Evolutionary conservation across 2,888 invertebrate genomes (phyloP).

Genomic region (Melieria picta): DNA sequence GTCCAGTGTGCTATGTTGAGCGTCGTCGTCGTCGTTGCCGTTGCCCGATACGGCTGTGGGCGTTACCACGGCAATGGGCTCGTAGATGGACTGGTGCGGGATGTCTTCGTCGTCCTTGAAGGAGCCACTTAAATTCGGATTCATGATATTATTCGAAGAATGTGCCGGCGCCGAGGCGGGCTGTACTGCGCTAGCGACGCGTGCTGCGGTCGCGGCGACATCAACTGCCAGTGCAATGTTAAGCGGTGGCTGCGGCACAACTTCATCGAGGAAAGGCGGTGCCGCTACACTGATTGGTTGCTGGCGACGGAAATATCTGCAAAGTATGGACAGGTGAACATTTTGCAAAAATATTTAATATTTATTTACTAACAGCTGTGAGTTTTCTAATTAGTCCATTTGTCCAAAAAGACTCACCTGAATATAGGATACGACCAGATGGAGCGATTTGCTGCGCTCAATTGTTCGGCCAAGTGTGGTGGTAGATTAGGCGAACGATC

Average conservation of each 20-base stretch:
- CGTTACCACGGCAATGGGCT: conserved; percentile 54
- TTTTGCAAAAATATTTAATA: neutral
- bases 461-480: conserved; percentile 54
- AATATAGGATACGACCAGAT: conserved; percentile 53
- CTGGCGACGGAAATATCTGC: conserved; percentile 36
- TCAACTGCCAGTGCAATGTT: conserved; percentile 21
- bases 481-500: conserved; percentile 62
- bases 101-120: conserved; percentile 55
- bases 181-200: conserved; percentile 35
- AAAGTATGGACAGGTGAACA: neutral
- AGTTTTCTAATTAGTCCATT: neutral
- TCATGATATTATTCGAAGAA: conserved; percentile 65
- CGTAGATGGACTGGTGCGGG: conserved; percentile 61
- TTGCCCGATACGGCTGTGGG: conserved; percentile 40
- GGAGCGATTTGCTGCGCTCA: conserved; percentile 45
- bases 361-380: neutral
- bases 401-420: conserved; percentile 46
- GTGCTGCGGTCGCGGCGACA: conserved; percentile 20
- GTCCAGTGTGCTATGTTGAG: neutral
- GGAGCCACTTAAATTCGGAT: conserved; percentile 66
- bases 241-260: conserved; percentile 29
- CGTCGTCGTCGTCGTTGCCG: conserved; percentile 14
- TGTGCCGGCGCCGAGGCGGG: conserved; percentile 45
- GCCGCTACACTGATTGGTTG: conserved; percentile 57
- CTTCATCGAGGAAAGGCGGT: conserved; percentile 55